Evolutionary conservation across 64 coral and sea anemone species (phyloP), one percentile per base, ranked within the genome.

Genomic region (Platygyra sinensis): DNA sequence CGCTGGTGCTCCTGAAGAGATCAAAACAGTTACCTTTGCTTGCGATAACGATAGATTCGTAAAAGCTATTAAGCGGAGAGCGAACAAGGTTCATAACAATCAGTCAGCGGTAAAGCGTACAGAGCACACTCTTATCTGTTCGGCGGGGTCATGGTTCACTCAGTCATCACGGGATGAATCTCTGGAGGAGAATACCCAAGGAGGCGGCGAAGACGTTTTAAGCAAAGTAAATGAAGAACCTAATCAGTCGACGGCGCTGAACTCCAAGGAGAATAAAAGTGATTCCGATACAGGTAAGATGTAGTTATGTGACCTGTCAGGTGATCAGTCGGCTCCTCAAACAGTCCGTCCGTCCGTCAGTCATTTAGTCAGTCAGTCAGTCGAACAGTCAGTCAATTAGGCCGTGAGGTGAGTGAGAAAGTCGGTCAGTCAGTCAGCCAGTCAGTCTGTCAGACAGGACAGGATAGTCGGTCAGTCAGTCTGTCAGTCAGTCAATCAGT

Each of bases 371-470:
- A 22, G 20, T 20, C 17, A 75, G 31, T 19, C 36, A 19, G 14
- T 4, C 30, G 49, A 10, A 16, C 25, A 33, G 64, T 85, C 82
- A 67, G 81, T 87, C 86, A 86, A 65, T 87, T 65, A n/a, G n/a
- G n/a, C n/a, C n/a, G n/a, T n/a, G n/a, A n/a, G n/a, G n/a, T n/a
- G n/a, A 74, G 51, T 87, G 36, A 38, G 1, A 2, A 36, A 73
- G 83, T 75, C 69, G 30, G 42, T 65, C 46, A 74, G 86, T 74
- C 32, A 20, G 38, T 72, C 42, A 52, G 42, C 49, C n/a, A 50
- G 65, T 87, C 69, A 55, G 42, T 89, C 87, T 36, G 54, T 89
- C 24, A 19, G n/a, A n/a, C n/a, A n/a, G n/a, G n/a, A n/a, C n/a
- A n/a, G n/a, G n/a, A n/a, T n/a, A n/a, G 24, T 89, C 6, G 42